Evolutionary conservation across 92 coral and sea anemone species (phyloP), one percentile per base, ranked within the genome.

Genomic region (Bergia puertoricense): DNA sequence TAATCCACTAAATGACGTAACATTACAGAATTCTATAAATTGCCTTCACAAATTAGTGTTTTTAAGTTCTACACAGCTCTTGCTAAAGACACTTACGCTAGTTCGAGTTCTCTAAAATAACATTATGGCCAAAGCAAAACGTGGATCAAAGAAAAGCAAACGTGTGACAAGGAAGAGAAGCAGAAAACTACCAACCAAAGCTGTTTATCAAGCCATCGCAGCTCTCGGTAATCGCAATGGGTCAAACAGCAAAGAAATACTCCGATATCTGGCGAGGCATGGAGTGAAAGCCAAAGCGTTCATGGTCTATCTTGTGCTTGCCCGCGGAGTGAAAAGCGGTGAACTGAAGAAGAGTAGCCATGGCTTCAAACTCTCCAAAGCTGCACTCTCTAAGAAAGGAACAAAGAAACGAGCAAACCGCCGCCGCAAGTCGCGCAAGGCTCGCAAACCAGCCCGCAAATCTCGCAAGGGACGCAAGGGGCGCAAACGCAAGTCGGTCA

Each of bases 251-350:
- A 84, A 84, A 84, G 87, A 71, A 69, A 84, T 84, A 45, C 87
- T 84, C 30, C 41, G 68, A 6, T 84, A 84, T 46, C 87, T 84
- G 15, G n/a, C 23, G 39, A 69, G 87, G 2, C 30, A 72, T 15
- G 87, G 87, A 5, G 77, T 69, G 1, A 84, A 48, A 71, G 87
- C 78, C 45, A 84, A 84, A 38, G 78, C 78, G 6, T 71, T 71
- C 51, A 45, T 84, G 62, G 77, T 84, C 23, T 84, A 84, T 48
- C 87, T 84, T 20, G 87, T 84, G 44, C 87, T 84, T 39, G 87
- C 87, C 66, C 87, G 87, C 51, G 87, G 87, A 37, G 87, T 84
- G 68, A 84, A 84, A 84, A 71, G 87, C 66, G 87, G 87, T 44
- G 87, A 84, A 42, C 67, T 84, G 13, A 69, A 75, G 36, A 84